These are phyloP conservation scores for Drosophila emarginata DNA, from an alignment of 2,888 invertebrate genomes.

Conservation along the genomic window DNA sequence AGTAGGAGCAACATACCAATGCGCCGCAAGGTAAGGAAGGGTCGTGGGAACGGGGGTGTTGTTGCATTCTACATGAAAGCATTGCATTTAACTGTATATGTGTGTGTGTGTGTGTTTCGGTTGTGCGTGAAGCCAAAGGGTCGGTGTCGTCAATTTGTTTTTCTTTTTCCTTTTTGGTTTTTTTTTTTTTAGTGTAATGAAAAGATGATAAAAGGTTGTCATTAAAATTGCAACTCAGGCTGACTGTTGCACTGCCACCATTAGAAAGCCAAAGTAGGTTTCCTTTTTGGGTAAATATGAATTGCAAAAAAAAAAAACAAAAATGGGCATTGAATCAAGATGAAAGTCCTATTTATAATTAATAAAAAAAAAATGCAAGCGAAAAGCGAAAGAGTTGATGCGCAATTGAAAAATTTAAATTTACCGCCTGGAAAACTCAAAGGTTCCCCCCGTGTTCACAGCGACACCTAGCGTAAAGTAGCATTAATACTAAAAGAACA, in stretches of 20 bases:
- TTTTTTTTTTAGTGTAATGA: slow-evolving; percentile 47
- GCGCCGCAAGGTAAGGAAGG: slow-evolving; percentile 12
- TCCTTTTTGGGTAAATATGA: slow-evolving; percentile 62
- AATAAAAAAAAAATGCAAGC: slow-evolving; percentile 35
- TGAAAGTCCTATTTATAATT: slow-evolving; percentile 70
- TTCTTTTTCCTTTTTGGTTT: background rate
- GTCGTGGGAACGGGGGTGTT: slow-evolving; percentile 4
- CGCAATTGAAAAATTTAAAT: background rate
- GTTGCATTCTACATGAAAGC: background rate
- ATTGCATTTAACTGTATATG: slow-evolving; percentile 23
- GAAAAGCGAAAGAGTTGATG: background rate
- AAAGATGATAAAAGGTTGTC: slow-evolving; percentile 76
- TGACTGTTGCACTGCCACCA: slow-evolving; percentile 45
- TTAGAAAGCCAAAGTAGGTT: slow-evolving; percentile 66
- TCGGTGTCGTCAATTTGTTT: slow-evolving; percentile 32
- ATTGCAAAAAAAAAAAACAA: slow-evolving; percentile 33
- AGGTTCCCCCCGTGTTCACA: background rate
- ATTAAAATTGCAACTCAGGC: slow-evolving; percentile 68
- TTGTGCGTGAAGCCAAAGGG: slow-evolving; percentile 6
- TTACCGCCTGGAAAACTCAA: background rate
- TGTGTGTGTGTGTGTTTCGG: slow-evolving; percentile 19
- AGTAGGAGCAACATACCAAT: slow-evolving; percentile 10
- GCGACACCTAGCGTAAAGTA: background rate
- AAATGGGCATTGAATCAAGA: slow-evolving; percentile 73
- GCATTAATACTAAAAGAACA: no score